Evolutionary conservation across 2,797 vertebrate genomes (phyloP).

Genomic region (Acipenser ruthenus): DNA sequence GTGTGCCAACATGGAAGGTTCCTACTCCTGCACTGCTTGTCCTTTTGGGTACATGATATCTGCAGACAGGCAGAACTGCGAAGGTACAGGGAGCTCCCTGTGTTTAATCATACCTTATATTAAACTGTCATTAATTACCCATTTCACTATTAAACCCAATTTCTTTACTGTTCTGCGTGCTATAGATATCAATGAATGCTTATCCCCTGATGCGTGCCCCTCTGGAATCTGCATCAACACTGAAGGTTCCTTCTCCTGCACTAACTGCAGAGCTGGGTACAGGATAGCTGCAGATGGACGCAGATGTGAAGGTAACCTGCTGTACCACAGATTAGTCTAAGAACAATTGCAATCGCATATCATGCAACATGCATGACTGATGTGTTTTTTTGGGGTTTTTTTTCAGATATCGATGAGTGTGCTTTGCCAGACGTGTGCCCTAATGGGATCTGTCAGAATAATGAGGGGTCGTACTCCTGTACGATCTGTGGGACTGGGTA

Average conservation of each 20-base stretch:
- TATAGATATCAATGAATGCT: constrained; percentile 49
- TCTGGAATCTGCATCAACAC: constrained; percentile 69
- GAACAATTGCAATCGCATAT: no score
- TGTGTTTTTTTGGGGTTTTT: no score
- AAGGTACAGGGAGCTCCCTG: constrained; percentile 44
- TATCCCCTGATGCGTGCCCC: constrained; percentile 45
- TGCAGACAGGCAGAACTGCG: constrained; percentile 39
- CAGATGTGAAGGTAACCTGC: constrained; percentile 53
- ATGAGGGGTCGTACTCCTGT: constrained; percentile 49
- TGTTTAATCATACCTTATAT: no score
- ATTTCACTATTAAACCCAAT: no score
- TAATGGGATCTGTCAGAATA: constrained; percentile 49
- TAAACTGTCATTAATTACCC: no score
- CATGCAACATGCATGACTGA: no score
- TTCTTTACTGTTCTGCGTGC: not conserved
- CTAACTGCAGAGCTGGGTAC: constrained; percentile 66
- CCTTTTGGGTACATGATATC: constrained; percentile 45
- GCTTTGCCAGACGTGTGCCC: constrained; percentile 39
- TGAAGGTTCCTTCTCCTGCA: constrained; percentile 74
- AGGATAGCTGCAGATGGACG: constrained; percentile 47
- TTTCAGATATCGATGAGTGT: constrained; percentile 61
- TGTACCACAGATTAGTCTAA: no score
- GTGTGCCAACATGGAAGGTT: constrained; percentile 59
- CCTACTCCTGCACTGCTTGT: constrained; percentile 54
- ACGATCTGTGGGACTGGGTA: constrained; percentile 55